These are phyloP conservation scores for Microctonus brassicae DNA, from an alignment of 2,888 invertebrate genomes.

Conservation along the genomic window DNA sequence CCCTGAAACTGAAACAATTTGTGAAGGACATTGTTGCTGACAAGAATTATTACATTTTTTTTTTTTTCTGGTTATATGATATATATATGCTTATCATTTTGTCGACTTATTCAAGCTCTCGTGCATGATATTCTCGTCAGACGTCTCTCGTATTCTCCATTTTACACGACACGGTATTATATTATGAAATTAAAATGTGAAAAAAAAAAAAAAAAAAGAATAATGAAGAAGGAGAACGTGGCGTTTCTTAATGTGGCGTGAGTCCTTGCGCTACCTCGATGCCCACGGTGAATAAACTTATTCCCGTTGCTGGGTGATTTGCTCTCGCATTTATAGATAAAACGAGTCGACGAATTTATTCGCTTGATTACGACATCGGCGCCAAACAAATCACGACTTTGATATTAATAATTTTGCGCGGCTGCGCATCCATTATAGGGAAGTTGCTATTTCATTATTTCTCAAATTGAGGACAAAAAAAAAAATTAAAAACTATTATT, in stretches of 20 bases:
- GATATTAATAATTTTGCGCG: neutral
- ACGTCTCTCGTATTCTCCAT: neutral
- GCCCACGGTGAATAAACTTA: neutral
- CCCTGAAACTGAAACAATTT: slow-evolving; percentile 51
- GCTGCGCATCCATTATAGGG: neutral
- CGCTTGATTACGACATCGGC: neutral
- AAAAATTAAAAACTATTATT: no score
- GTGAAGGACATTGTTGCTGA: slow-evolving; percentile 48
- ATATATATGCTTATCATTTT: neutral
- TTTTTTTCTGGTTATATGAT: neutral
- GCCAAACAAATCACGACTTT: neutral
- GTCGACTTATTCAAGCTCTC: no score
- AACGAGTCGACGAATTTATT: neutral
- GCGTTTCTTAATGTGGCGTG: neutral
- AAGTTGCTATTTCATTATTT: neutral
- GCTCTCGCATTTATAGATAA: neutral
- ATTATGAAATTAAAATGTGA: neutral
- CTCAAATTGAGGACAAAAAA: neutral
- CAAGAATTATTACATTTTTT: neutral
- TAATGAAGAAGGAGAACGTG: neutral
- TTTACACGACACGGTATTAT: neutral
- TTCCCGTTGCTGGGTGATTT: neutral
- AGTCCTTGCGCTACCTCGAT: neutral
- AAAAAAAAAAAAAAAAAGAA: neutral
- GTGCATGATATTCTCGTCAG: neutral